Conservation (phyloP, 2,797 vertebrate species). For the Graptemys geographica region DNA sequence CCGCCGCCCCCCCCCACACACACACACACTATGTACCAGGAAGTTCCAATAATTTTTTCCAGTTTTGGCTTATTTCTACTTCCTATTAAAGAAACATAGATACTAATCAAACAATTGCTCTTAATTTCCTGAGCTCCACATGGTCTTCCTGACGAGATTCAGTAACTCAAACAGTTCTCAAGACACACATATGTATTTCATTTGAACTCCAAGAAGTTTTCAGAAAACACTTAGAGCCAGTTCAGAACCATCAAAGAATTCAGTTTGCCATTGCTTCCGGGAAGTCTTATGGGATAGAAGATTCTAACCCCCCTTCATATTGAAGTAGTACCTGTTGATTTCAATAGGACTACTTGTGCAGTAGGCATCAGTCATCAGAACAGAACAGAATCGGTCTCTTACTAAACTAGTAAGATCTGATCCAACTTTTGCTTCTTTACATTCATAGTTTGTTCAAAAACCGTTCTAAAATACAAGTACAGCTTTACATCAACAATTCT, state of each 20-base stretch:
- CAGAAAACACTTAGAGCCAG: not conserved
- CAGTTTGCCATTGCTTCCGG: not conserved
- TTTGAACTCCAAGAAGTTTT: not conserved
- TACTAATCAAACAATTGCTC: slow-evolving; percentile 7
- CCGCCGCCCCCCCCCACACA: too few relatives aligned
- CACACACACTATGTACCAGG: not conserved
- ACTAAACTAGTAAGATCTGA: not conserved
- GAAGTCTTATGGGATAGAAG: not conserved
- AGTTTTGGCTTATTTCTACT: slow-evolving; percentile 12
- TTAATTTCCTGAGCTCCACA: not conserved
- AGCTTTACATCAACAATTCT: not conserved
- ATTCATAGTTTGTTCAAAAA: not conserved
- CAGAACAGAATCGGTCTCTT: not conserved
- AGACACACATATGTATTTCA: not conserved
- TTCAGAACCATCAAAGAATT: not conserved
- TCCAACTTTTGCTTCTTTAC: not conserved
- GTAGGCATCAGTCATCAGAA: not conserved
- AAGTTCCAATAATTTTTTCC: slow-evolving; percentile 15
- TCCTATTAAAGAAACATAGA: not conserved
- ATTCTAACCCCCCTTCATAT: not conserved
- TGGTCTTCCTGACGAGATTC: not conserved
- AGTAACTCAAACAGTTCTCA: not conserved
- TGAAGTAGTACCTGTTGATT: not conserved
- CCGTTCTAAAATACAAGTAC: not conserved
- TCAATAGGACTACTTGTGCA: not conserved